A percentile compares a stretch with the other conserved stretches of the same genome.
phyloP scores from a whole-genome alignment of 2,113 vertebrate genomes.

The Pandion haliaetus region DNA sequence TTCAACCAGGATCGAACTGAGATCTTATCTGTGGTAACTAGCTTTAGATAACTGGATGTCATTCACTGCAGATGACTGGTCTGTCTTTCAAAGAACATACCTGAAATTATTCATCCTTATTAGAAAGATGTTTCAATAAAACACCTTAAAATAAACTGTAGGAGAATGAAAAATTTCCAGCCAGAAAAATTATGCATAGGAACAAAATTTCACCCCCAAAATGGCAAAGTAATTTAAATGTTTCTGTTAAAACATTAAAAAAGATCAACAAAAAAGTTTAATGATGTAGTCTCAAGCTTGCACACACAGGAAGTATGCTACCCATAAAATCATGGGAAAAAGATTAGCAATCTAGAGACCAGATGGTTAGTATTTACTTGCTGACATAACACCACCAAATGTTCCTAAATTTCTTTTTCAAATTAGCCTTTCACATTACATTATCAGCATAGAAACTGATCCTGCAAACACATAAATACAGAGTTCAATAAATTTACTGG shows the following conservation, averaged over 20 bases:
- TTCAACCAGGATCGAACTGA: not conserved
- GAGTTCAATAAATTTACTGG: not conserved
- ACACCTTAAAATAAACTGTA: not conserved
- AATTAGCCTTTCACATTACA: conserved; percentile 44
- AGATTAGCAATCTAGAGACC: conserved; percentile 51
- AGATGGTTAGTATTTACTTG: conserved; percentile 68
- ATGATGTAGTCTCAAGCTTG: conserved; percentile 21
- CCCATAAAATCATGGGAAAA: conserved; percentile 45
- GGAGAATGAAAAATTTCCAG: not conserved
- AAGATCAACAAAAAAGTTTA: conserved; percentile 52
- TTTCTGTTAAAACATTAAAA: conserved; percentile 48
- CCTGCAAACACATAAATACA: not conserved
- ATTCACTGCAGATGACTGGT: not conserved
- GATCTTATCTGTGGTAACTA: not conserved
- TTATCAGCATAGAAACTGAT: conserved; percentile 9
- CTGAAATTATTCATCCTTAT: not conserved
- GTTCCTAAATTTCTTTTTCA: conserved; percentile 56
- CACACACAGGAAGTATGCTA: conserved; percentile 41
- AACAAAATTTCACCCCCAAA: not conserved
- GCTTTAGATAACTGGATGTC: not conserved
- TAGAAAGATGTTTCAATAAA: not conserved
- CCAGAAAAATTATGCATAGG: not conserved
- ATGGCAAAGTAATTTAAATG: not conserved
- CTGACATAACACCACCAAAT: conserved; percentile 63
- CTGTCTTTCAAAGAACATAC: not conserved